Percentiles rank a stretch among this genome's conserved stretches.
These are phyloP conservation scores for Heliconius hortense DNA, from an alignment of 2,888 invertebrate species.

Conservation along the genomic window DNA sequence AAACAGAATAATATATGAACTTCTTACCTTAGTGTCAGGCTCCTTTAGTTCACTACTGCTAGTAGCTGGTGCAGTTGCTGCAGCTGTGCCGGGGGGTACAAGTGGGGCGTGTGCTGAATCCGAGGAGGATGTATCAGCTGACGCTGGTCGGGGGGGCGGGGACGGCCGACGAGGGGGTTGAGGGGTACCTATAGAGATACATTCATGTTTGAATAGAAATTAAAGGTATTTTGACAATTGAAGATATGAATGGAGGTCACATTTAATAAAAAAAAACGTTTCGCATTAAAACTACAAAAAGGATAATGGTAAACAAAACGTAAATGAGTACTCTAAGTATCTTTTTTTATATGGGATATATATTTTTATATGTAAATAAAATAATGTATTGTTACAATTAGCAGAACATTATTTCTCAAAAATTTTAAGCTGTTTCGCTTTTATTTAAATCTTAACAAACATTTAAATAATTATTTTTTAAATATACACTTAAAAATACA, in stretches of 20 bases:
- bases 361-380: neutral
- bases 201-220: neutral
- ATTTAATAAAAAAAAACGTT: no score
- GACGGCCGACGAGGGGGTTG: conserved; percentile 57
- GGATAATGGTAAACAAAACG: no score
- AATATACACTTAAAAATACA: no score
- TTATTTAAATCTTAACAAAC: no score
- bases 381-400: neutral
- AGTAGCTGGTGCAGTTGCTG: conserved; percentile 46
- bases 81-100: conserved; percentile 53
- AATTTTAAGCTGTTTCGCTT: no score
- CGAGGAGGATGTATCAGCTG: conserved; percentile 81
- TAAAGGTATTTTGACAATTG: neutral
- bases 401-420: no score
- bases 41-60: conserved; percentile 52
- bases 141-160: conserved; percentile 75
- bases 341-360: neutral
- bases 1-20: neutral
- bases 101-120: conserved; percentile 76
- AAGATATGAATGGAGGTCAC: neutral
- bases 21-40: conserved; percentile 56
- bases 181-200: conserved; percentile 38
- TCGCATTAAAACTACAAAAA: no score
- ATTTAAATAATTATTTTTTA: no score
- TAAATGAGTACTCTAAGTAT: no score